phyloP scores from a whole-genome alignment of 30 jellyfish, hydroid and myxozoan species.

The Turritopsis dohrnii region DNA sequence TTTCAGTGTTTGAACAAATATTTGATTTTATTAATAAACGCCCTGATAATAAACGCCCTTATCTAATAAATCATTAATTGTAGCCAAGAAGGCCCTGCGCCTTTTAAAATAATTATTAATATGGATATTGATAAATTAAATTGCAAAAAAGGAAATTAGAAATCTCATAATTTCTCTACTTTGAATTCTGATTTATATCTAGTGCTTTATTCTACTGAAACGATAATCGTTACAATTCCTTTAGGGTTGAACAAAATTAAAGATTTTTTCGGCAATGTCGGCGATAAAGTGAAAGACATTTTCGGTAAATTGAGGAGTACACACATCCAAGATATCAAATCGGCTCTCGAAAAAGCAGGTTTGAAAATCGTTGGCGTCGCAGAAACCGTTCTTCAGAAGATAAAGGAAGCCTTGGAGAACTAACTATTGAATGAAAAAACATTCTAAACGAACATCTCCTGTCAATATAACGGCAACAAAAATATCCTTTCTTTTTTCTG shows the following conservation, averaged over 20 bases:
- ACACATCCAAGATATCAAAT: not conserved
- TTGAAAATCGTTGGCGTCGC: constrained; percentile 12
- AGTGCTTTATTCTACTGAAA: not conserved
- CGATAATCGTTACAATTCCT: not conserved
- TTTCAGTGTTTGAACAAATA: too few relatives aligned
- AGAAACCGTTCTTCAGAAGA: not conserved
- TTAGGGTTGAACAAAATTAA: not conserved
- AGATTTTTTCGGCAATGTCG: not conserved
- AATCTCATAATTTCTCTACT: not conserved
- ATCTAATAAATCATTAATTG: too few relatives aligned
- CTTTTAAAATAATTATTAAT: too few relatives aligned
- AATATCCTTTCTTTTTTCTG: not conserved
- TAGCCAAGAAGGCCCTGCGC: too few relatives aligned
- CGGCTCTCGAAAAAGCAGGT: constrained; percentile 14
- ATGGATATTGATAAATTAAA: too few relatives aligned
- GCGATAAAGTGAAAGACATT: not conserved
- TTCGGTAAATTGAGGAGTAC: not conserved
- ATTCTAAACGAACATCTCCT: not conserved
- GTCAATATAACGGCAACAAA: not conserved
- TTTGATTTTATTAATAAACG: too few relatives aligned
- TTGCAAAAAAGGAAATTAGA: not conserved
- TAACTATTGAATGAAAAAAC: not conserved
- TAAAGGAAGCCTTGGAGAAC: constrained; percentile 4
- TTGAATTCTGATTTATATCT: not conserved
- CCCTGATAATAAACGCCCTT: too few relatives aligned